Evolutionary conservation across 1,140 invertebrate genomes (phyloP).

Genomic region (Drosophila lacteicornis): DNA sequence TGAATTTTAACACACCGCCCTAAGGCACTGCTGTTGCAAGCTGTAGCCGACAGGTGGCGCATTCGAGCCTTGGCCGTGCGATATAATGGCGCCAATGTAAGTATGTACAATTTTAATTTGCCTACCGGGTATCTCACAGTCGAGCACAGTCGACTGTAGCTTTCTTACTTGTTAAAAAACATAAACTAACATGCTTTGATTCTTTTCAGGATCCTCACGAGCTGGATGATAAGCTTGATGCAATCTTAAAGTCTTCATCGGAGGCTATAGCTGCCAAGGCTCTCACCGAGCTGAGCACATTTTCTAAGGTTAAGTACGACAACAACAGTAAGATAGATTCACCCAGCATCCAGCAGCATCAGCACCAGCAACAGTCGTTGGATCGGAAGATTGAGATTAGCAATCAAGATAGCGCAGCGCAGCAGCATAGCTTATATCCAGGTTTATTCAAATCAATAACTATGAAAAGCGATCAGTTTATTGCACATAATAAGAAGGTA

Average conservation of each 20-base stretch:
- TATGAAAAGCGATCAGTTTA: slow-evolving; percentile 38
- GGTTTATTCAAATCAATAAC: slow-evolving; percentile 52
- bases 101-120: too few relatives aligned
- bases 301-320: slow-evolving; percentile 69
- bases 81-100: too few relatives aligned
- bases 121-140: too few relatives aligned
- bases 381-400: slow-evolving; percentile 40
- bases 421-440: slow-evolving; percentile 46
- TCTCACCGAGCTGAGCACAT: slow-evolving; percentile 82
- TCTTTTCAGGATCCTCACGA: slow-evolving; percentile 50
- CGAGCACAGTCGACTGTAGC: too few relatives aligned
- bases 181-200: slow-evolving; percentile 3
- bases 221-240: slow-evolving; percentile 68
- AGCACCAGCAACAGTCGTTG: background rate
- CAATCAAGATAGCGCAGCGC: slow-evolving; percentile 35
- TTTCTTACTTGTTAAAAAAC: background rate
- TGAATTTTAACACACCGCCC: too few relatives aligned
- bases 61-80: too few relatives aligned
- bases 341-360: slow-evolving; percentile 8
- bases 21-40: too few relatives aligned
- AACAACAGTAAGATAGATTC: slow-evolving; percentile 46
- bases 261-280: slow-evolving; percentile 84
- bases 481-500: slow-evolving; percentile 35
- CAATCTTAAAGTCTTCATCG: slow-evolving; percentile 74
- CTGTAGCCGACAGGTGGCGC: too few relatives aligned